Evolutionary conservation across 2,888 invertebrate genomes (phyloP), one percentile per base, ranked within the genome.

Genomic region (Agrochola lychnidis): DNA sequence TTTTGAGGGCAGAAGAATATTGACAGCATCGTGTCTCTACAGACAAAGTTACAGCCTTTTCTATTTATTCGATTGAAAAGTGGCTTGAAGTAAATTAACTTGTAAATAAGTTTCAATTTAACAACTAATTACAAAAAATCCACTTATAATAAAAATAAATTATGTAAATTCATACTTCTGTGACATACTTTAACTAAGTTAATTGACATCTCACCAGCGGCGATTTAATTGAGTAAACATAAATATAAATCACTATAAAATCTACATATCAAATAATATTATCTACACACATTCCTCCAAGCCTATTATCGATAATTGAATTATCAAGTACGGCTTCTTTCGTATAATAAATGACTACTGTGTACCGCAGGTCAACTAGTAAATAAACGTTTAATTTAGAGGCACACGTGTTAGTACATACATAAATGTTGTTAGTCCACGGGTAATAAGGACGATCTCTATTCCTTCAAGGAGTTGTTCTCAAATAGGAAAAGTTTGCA

Each of bases 301-400:
- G 67, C 82, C 56, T 76, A 82, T 82, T 76, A 84, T 12, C 36
- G 14, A 25, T 84, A 73, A 73, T 81, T 70, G 67, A 79, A 84
- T 79, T 79, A 81, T 79, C 80, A 79, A 61, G 48, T 67, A 67
- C 62, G 81, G 78, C 74, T 79, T 83, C 77, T 82, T 84, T 74
- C 59, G 68, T 81, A 25, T 79, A 75, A 85, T 89, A 83, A 86
- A 89, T 89, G 83, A 84, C 71, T 45, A 68, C 66, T 70, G 85
- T 84, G 80, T 76, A 83, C 75, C 57, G 66, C 79, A 81, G 88
- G 83, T 81, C 79, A 70, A 66, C 79, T 45, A 36, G 22, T 79
- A 83, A 72, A 83, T 69, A 69, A 68, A 71, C 10, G 25, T 51
- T 51, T 51, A 48, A 78, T 25, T 36, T 53, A 57, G 19, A 66